Evolutionary conservation across 1,140 invertebrate genomes (phyloP), one percentile per base, ranked within the genome.

Genomic region (Zaprionus nigranus): DNA sequence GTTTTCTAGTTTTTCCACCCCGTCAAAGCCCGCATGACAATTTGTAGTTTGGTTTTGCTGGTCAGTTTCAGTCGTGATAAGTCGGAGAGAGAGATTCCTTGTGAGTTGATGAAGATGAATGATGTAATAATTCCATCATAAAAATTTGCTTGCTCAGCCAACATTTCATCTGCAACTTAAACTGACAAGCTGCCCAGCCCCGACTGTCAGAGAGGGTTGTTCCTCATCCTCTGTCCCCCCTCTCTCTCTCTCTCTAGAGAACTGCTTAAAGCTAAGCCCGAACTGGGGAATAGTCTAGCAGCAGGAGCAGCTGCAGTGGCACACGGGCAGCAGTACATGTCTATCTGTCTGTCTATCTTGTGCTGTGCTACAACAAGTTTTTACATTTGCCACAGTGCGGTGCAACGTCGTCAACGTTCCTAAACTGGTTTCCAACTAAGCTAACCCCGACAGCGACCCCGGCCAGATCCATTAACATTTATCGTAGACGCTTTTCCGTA

Each of bases 121-220:
- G 84, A 88, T 88, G 84, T 88, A 88, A 88, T 90, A 88, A 88
- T 90, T 88, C 84, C 78, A 80, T 88, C 84, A 88, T 88, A 88
- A 88, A 88, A 84, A 90, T 78, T 78, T 78, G 84, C 81, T 73
- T 70, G 73, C 75, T 79, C 84, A 84, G 79, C 65, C 71, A 69
- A 75, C 72, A 69, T 63, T 62, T 75, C 51, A 63, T 36, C 53
- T 24, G 51, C 62, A 75, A 78, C 38, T 74, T 75, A 70, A 81
- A 67, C 66, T 78, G 79, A 78, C 57, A 61, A 56, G 49, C 78
- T 61, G 62, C n/a, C 69, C 69, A 78, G 62, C 61, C 28, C 43
- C 36, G 75, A 67, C 51, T 59, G 60, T 51, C 61, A 63, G 81
- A 68, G 81, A 59, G 84, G 84, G 84, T 88, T 87, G 84, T 20